Percentiles rank a stretch among this genome's conserved stretches.
phyloP scores from a whole-genome alignment of 2,113 vertebrate species.

The Ailuropoda melanoleuca region DNA sequence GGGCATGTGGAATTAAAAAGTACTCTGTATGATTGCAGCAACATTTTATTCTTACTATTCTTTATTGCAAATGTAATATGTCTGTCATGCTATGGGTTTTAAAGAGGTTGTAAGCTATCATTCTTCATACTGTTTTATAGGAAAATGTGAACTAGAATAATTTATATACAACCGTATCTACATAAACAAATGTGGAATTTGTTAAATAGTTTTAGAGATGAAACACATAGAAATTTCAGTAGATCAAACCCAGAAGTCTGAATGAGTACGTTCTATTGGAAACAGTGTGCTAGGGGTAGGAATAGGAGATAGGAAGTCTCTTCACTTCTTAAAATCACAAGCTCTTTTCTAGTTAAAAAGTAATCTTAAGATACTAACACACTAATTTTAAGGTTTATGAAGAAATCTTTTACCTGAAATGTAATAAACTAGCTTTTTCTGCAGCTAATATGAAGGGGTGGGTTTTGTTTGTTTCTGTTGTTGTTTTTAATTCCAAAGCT shows the following conservation, averaged over 20 bases:
- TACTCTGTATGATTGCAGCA: background rate
- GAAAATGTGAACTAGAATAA: background rate
- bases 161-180: background rate
- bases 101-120: background rate
- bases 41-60: background rate
- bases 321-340: background rate
- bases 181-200: background rate
- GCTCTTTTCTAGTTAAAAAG: background rate
- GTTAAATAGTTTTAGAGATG: slow-evolving; percentile 23
- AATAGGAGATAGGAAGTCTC: background rate
- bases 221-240: slow-evolving; percentile 12
- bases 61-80: background rate
- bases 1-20: background rate
- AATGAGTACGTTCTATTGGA: background rate
- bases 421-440: slow-evolving; percentile 72
- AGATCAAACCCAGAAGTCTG: background rate
- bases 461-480: background rate
- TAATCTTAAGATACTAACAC: background rate
- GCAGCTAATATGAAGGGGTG: slow-evolving; percentile 54
- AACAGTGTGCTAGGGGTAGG: background rate
- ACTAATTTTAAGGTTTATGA: slow-evolving; percentile 56
- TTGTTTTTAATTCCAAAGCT: slow-evolving; percentile 78
- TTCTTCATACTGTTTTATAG: background rate
- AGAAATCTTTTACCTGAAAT: slow-evolving; percentile 74
- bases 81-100: background rate